Conservation (phyloP, 2,888 invertebrate genomes). For the Netelia melanura region DNA sequence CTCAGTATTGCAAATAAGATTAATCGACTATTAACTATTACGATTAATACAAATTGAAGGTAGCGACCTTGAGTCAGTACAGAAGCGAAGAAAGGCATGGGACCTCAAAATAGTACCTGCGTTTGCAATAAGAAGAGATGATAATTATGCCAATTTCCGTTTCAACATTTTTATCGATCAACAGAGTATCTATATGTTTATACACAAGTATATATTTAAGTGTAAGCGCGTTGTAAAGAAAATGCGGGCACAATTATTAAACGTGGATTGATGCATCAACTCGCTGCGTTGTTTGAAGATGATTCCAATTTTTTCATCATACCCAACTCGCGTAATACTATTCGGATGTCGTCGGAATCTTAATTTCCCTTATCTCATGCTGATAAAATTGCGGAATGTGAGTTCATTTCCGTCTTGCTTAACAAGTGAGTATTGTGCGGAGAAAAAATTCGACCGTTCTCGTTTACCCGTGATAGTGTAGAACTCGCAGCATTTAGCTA, state of each 20-base stretch:
- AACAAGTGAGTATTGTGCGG: too few relatives aligned
- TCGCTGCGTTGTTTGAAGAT: neutral
- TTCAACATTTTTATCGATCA: constrained; percentile 58
- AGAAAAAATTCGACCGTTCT: too few relatives aligned
- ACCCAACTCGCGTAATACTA: neutral
- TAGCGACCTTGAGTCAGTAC: neutral
- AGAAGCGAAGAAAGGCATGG: constrained; percentile 19
- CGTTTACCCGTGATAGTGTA: too few relatives aligned
- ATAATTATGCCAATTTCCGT: constrained; percentile 42
- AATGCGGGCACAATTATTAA: constrained; percentile 43
- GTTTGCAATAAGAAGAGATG: constrained; percentile 51
- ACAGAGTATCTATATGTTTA: constrained; percentile 41
- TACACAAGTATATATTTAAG: constrained; percentile 27
- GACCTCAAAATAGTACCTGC: constrained; percentile 63
- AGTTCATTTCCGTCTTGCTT: neutral
- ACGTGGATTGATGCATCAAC: constrained; percentile 42
- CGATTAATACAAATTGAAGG: neutral
- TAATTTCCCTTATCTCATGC: neutral
- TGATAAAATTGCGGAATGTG: neutral
- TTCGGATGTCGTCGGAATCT: neutral
- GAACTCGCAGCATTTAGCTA: too few relatives aligned
- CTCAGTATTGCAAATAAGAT: too few relatives aligned
- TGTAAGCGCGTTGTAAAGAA: constrained; percentile 26
- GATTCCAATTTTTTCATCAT: constrained; percentile 7
- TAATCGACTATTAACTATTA: neutral